These are phyloP conservation scores for Pampusana beccarii DNA, from an alignment of 2,113 vertebrate species.

Conservation along the genomic window DNA sequence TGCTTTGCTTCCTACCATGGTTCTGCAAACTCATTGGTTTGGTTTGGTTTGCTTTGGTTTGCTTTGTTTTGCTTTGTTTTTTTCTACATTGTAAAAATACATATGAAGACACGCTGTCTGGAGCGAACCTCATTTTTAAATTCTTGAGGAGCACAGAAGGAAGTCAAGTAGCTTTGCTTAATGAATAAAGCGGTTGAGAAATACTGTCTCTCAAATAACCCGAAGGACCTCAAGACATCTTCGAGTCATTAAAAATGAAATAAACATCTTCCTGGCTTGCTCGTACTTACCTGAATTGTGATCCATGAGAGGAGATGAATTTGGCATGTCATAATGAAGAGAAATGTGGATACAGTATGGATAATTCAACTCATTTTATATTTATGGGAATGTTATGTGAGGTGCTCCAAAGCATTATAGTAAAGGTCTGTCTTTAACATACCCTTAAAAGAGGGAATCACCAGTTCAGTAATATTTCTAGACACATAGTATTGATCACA, in stretches of 20 bases:
- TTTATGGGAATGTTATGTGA: not conserved
- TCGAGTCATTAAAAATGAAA: conserved; percentile 1
- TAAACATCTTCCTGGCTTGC: not conserved
- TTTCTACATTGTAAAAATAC: not conserved
- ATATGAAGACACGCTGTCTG: not conserved
- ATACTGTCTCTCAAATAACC: conserved; percentile 4
- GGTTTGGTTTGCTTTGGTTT: too few relatives aligned
- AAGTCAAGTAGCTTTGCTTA: not conserved
- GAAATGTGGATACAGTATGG: not conserved
- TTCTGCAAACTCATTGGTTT: not conserved
- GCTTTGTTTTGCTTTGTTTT: not conserved
- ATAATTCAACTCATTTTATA: not conserved
- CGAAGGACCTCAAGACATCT: conserved; percentile 5
- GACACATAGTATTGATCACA: not conserved
- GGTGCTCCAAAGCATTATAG: not conserved
- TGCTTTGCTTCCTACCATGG: not conserved
- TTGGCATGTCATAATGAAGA: not conserved
- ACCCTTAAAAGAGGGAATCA: not conserved
- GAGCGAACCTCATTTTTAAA: not conserved
- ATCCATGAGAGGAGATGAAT: not conserved
- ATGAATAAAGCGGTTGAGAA: conserved; percentile 15
- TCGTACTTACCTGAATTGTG: not conserved
- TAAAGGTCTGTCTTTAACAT: not conserved
- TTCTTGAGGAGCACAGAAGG: not conserved
- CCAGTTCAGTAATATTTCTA: not conserved